phyloP scores from a whole-genome alignment of 1,140 invertebrate genomes.

The Teleopsis dalmanni region DNA sequence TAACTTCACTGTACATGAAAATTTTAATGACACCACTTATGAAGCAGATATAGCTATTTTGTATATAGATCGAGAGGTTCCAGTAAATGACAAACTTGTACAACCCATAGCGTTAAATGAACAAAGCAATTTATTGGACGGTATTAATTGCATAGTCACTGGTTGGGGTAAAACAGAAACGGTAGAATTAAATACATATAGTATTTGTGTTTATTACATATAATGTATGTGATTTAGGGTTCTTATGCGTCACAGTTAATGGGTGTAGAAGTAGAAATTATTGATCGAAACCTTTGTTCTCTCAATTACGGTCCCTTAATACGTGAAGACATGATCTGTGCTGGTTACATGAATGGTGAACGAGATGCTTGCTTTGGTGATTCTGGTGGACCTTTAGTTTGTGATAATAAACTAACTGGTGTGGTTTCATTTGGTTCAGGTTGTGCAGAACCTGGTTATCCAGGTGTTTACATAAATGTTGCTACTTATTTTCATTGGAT shows the following conservation, averaged over 20 bases:
- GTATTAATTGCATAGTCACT: constrained; percentile 15
- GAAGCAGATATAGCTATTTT: constrained; percentile 21
- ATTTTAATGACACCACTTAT: neutral
- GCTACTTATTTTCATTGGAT: constrained; percentile 50
- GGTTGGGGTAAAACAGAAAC: constrained; percentile 31
- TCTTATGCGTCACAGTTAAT: neutral
- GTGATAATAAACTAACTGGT: constrained; percentile 38
- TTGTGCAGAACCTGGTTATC: constrained; percentile 48
- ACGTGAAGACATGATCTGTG: constrained; percentile 20
- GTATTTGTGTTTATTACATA: neutral
- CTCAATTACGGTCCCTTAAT: constrained; percentile 4
- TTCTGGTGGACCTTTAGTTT: constrained; percentile 35
- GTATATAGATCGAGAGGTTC: constrained; percentile 6
- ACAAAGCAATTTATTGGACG: neutral
- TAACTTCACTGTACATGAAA: constrained; percentile 12
- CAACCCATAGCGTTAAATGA: constrained; percentile 1
- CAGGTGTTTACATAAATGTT: constrained; percentile 60
- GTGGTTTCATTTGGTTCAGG: constrained; percentile 54
- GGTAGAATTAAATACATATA: constrained; percentile 9
- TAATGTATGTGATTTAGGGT: neutral
- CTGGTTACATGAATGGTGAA: constrained; percentile 21
- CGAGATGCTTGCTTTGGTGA: constrained; percentile 38
- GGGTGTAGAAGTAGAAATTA: constrained; percentile 14
- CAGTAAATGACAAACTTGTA: neutral
- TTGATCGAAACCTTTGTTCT: constrained; percentile 12